phyloP scores from a whole-genome alignment of 2,888 invertebrate genomes.

The Troides aeacus region DNA sequence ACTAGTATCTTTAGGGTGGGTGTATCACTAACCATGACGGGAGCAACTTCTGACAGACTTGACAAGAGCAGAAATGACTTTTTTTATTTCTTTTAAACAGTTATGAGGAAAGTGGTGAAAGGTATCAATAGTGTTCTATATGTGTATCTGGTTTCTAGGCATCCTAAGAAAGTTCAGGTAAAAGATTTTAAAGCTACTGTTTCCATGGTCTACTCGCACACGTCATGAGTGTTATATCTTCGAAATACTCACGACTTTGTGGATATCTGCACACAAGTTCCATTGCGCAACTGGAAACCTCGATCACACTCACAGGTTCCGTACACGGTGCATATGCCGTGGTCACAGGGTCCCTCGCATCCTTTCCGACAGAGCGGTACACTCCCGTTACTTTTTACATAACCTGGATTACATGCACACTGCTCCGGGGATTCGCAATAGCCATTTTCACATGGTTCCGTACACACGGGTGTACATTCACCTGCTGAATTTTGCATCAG shows the following conservation, averaged over 20 bases:
- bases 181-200: too few species aligned
- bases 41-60: too few species aligned
- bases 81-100: too few species aligned
- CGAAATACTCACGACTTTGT: constrained; percentile 6
- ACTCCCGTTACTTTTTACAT: constrained; percentile 35
- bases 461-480: constrained; percentile 56
- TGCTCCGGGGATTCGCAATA: constrained; percentile 48
- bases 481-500: constrained; percentile 35
- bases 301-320: constrained; percentile 41
- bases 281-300: constrained; percentile 12
- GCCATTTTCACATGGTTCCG: constrained; percentile 50
- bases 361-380: constrained; percentile 44
- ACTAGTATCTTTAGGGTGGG: too few species aligned
- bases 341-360: constrained; percentile 44
- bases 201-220: not conserved
- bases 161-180: too few species aligned
- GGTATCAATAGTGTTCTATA: too few species aligned
- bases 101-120: too few species aligned
- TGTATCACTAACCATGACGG: too few species aligned
- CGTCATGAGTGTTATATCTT: not conserved
- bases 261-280: constrained; percentile 9
- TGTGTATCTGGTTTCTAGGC: too few species aligned
- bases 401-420: constrained; percentile 54
- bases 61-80: too few species aligned
- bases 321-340: constrained; percentile 45